Base-by-base conservation (phyloP, 2,888 invertebrate genomes). In the Eueremaeus valkanovi region DNA sequence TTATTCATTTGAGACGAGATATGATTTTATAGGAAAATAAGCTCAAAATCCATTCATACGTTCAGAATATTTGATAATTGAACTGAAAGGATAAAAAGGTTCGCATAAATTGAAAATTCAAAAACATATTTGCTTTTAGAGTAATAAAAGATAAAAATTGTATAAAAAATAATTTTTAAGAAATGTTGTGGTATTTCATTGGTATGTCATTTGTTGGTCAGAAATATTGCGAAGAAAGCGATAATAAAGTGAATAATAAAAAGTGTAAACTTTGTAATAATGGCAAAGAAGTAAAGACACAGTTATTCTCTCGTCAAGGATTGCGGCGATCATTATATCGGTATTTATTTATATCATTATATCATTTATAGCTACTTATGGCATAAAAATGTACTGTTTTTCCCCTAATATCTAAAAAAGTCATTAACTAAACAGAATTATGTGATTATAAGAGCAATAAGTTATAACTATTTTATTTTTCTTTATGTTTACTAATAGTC, bases 131-230 rank as follows among this genome's bases (percentile, higher is more conserved):
- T n/a, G n/a, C n/a, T n/a, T n/a, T n/a, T n/a, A n/a, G n/a, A n/a
- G n/a, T n/a, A n/a, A n/a, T n/a, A n/a, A n/a, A n/a, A n/a, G n/a
- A n/a, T n/a, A n/a, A n/a, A n/a, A n/a, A n/a, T n/a, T n/a, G n/a
- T n/a, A n/a, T n/a, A n/a, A n/a, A n/a, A n/a, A n/a, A n/a, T n/a
- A n/a, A n/a, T n/a, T n/a, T n/a, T n/a, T n/a, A n/a, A n/a, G n/a
- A 49, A 49, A 49, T 49, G 49, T 49, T 49, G 49, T 49, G 49
- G 49, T 49, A 49, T 49, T 49, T 49, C n/a, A 49, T 49, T 8
- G 49, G 49, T 49, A 49, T 49, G 49, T 49, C 49, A 49, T 49
- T n/a, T 49, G 49, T 49, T 49, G 49, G 49, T 11, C 49, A 49
- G 21, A 49, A 49, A 8, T 49, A 49, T 49, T 49, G 49, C 49